Evolutionary conservation across 1,140 invertebrate species (phyloP), one percentile per base, ranked within the genome.

Genomic region (Nylanderia fulva): DNA sequence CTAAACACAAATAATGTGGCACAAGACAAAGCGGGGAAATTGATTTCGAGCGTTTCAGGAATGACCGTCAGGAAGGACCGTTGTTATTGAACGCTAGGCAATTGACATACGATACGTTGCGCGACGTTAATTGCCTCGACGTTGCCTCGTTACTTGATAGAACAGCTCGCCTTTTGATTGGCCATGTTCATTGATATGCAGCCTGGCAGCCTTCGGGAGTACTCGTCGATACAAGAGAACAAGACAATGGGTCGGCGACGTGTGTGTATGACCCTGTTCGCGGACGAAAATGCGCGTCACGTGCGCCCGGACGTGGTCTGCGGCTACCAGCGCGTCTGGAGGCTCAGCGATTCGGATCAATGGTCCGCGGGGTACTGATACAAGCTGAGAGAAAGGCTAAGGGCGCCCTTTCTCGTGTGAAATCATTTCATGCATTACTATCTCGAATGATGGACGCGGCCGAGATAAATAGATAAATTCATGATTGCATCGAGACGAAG

Each of bases 111-210:
- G 33, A 4, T 15, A 66, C 58, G 9, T 45, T 13, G 60, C 75
- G n/a, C 42, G 33, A 13, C 48, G 58, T 80, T 80, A 92, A 91
- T 91, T 86, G 88, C 39, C 45, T 86, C 15, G 45, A 24, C 13
- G 24, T 80, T 18, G 18, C 36, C 74, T 85, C 75, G 85, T 64
- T 91, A 88, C 89, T 85, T 77, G 85, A 91, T 54, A 69, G 85
- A 84, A 87, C 48, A 80, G 39, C 9, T 24, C 48, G 61, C 71
- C 79, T 69, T 77, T 88, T 86, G 86, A 84, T 71, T 45, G 61
- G 75, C 29, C 39, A 9, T 21, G 24, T 15, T 77, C 86, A 84
- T 89, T 84, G 72, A 79, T 77, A 89, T 89, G 84, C 87, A 39
- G 45, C 27, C 27, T 61, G 33, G 63, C 48, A 58, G 39, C 36